Evolutionary conservation across 2,113 vertebrate species (phyloP).

Genomic region (Pygoscelis antarcticus): DNA sequence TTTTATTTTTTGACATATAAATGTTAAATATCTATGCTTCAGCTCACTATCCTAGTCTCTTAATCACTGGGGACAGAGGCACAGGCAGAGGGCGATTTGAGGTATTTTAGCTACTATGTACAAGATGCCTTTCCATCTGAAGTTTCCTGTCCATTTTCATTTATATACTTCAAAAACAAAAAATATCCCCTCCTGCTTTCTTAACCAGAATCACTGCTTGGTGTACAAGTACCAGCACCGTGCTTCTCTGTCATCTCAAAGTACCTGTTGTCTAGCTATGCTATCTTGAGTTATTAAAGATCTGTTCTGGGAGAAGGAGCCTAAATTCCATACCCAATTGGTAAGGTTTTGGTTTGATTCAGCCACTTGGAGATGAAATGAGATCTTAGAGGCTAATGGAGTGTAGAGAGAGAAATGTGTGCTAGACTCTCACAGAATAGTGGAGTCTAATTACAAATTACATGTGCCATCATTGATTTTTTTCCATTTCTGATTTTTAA

Average conservation of each 20-base stretch:
- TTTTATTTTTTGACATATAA: neutral
- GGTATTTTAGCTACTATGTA: neutral
- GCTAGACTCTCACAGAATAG: neutral
- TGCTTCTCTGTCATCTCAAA: neutral
- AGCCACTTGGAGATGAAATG: neutral
- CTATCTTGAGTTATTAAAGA: neutral
- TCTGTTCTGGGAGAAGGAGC: neutral
- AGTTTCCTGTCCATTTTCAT: neutral
- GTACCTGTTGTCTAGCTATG: neutral
- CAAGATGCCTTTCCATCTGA: neutral
- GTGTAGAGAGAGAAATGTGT: neutral
- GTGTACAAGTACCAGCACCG: neutral
- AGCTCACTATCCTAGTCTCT: neutral
- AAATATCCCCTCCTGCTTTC: neutral
- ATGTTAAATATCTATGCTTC: neutral
- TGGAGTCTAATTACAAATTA: neutral
- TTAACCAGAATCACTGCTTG: neutral
- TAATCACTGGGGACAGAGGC: neutral
- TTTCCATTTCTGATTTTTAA: neutral
- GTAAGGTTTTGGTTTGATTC: neutral
- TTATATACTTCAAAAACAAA: neutral
- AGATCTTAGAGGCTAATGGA: neutral
- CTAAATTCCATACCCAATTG: neutral
- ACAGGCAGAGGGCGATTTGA: neutral
- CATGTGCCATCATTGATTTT: rapidly evolving